These are phyloP conservation scores for Suncus etruscus DNA, from an alignment of 2,113 vertebrate genomes.

Conservation along the genomic window DNA sequence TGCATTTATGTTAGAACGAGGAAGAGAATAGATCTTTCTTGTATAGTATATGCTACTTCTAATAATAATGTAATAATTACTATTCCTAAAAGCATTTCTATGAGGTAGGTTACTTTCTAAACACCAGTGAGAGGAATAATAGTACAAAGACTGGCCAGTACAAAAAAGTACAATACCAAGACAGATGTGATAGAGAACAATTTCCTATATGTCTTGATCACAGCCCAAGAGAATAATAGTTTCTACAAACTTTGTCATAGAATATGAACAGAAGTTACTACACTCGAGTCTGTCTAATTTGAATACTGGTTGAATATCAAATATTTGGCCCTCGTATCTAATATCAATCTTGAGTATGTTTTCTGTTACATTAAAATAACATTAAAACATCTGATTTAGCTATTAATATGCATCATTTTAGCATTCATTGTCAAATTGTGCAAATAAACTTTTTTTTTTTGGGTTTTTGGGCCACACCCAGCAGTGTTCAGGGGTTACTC, in stretches of 20 bases:
- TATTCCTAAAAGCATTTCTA: neutral
- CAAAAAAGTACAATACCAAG: neutral
- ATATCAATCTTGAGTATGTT: neutral
- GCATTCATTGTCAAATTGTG: constrained; percentile 9
- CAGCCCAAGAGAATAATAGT: neutral
- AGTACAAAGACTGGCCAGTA: neutral
- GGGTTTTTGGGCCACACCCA: no score
- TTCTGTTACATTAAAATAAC: constrained; percentile 45
- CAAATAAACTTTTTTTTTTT: constrained; percentile 33
- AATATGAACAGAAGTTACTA: neutral
- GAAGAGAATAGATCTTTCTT: neutral
- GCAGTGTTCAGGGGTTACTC: no score
- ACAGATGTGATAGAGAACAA: neutral
- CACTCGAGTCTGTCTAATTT: neutral
- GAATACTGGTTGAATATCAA: neutral
- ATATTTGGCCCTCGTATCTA: no score
- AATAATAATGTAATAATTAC: neutral
- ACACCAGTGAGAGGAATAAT: neutral
- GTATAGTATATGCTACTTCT: neutral
- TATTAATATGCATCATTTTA: constrained; percentile 11
- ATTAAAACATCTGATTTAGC: constrained; percentile 37
- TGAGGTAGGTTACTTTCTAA: neutral
- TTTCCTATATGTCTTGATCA: neutral
- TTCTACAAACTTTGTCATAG: neutral
- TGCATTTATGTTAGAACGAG: neutral